phyloP scores from a whole-genome alignment of 2,113 vertebrate species.

The Gadus chalcogrammus region DNA sequence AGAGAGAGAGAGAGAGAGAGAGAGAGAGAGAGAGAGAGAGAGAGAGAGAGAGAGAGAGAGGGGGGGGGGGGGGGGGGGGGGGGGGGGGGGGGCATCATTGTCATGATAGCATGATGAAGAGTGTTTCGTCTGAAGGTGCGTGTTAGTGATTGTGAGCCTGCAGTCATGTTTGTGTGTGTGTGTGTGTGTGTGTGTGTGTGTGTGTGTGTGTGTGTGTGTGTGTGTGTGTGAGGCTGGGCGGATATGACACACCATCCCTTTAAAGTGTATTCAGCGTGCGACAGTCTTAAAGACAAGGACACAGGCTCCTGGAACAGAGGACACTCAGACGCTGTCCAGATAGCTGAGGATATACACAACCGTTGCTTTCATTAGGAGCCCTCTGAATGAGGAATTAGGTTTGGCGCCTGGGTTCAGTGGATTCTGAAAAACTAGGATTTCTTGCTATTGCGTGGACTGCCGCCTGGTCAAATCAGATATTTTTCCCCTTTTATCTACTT shows the following conservation, averaged over 20 bases:
- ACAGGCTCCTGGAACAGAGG: constrained; percentile 48
- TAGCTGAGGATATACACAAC: constrained; percentile 34
- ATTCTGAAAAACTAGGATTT: constrained; percentile 16
- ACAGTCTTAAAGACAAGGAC: constrained; percentile 55
- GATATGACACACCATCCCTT: constrained; percentile 59
- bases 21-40: neutral
- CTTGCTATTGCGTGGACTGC: too few relatives aligned
- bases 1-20: neutral
- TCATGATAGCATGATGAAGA: too few relatives aligned
- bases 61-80: too few relatives aligned
- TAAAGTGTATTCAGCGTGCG: constrained; percentile 45
- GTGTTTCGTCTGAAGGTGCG: too few relatives aligned
- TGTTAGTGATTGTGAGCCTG: too few relatives aligned
- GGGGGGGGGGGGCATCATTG: neutral
- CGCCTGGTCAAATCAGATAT: too few relatives aligned
- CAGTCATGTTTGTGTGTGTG: neutral
- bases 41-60: neutral
- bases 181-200: constrained; percentile 34
- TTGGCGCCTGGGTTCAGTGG: constrained; percentile 27
- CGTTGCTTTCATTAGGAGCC: constrained; percentile 48
- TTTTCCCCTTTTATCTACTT: too few relatives aligned
- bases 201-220: constrained; percentile 12
- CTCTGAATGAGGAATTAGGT: constrained; percentile 41
- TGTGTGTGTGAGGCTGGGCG: constrained; percentile 16
- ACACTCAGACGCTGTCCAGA: constrained; percentile 37